phyloP scores from a whole-genome alignment of 1,140 invertebrate species.

The Anoplophora glabripennis region DNA sequence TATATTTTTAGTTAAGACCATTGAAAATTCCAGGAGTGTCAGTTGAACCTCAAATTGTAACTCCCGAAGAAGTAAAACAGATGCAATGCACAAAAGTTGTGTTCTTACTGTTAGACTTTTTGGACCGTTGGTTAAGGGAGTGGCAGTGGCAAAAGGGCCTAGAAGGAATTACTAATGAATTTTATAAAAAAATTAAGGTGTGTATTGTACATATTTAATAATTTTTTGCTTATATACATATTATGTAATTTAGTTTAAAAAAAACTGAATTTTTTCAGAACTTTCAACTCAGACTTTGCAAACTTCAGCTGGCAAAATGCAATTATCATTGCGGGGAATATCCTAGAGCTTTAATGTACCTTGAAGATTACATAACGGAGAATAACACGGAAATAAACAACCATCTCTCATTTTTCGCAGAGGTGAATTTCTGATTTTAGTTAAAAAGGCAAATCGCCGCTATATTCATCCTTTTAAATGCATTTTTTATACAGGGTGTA shows the following conservation, averaged over 20 bases:
- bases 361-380: conserved; percentile 67
- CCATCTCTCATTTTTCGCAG: conserved; percentile 60
- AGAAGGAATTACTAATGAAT: conserved; percentile 29
- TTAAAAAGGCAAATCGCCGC: no score
- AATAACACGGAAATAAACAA: conserved; percentile 58
- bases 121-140: conserved; percentile 70
- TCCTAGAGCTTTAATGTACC: conserved; percentile 68
- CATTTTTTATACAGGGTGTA: no score
- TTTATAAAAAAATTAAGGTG: conserved; percentile 39
- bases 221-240: no score
- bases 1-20: conserved; percentile 28
- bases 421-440: no score
- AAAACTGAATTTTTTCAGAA: conserved; percentile 39
- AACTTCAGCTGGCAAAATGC: conserved; percentile 63
- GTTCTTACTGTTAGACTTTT: conserved; percentile 68
- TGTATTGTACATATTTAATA: background rate
- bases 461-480: no score
- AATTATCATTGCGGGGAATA: conserved; percentile 72
- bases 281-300: conserved; percentile 61
- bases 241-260: background rate
- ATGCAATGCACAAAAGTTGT: conserved; percentile 61
- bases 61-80: conserved; percentile 42
- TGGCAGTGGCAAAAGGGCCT: conserved; percentile 49
- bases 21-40: conserved; percentile 20
- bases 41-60: conserved; percentile 26